Evolutionary conservation across 2,888 invertebrate genomes (phyloP).

Genomic region (Sturmia bella): DNA sequence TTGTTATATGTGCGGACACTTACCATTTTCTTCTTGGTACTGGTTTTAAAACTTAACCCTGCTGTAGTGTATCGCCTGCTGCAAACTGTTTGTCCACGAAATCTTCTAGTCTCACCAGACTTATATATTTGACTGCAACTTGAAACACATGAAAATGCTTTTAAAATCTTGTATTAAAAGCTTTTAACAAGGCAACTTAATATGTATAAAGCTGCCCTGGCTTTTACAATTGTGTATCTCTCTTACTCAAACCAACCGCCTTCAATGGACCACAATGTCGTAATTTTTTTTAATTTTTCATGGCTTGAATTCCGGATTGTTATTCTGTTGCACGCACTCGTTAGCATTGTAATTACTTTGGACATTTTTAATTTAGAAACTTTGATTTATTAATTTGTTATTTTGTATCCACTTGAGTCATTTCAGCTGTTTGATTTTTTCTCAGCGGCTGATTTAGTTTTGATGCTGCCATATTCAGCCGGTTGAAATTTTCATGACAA

Average conservation of each 20-base stretch:
- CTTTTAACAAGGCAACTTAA: conserved; percentile 33
- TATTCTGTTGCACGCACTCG: neutral
- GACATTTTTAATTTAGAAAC: too few relatives aligned
- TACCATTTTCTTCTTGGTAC: conserved; percentile 71
- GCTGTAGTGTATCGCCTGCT: conserved; percentile 35
- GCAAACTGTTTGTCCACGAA: conserved; percentile 33
- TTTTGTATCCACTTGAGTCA: too few relatives aligned
- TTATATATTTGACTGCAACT: conserved; percentile 52
- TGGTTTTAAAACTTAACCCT: conserved; percentile 36
- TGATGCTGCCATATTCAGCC: too few relatives aligned
- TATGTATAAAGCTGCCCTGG: too few relatives aligned
- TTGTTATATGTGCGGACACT: neutral
- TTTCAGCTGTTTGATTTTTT: too few relatives aligned
- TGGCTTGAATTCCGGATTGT: neutral
- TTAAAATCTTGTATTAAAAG: conserved; percentile 59
- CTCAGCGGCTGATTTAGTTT: too few relatives aligned
- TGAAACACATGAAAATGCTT: conserved; percentile 59
- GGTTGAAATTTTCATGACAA: too few relatives aligned
- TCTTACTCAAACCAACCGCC: conserved; percentile 39
- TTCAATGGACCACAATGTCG: neutral
- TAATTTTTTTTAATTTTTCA: too few relatives aligned
- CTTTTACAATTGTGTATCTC: too few relatives aligned
- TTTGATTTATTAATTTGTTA: too few relatives aligned
- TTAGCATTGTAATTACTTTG: neutral
- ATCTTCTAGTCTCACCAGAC: conserved; percentile 41